A percentile compares a stretch with the other conserved stretches of the same genome.
These are phyloP conservation scores for Actinia tenebrosa DNA, from an alignment of 64 coral and sea anemone species.

Conservation along the genomic window DNA sequence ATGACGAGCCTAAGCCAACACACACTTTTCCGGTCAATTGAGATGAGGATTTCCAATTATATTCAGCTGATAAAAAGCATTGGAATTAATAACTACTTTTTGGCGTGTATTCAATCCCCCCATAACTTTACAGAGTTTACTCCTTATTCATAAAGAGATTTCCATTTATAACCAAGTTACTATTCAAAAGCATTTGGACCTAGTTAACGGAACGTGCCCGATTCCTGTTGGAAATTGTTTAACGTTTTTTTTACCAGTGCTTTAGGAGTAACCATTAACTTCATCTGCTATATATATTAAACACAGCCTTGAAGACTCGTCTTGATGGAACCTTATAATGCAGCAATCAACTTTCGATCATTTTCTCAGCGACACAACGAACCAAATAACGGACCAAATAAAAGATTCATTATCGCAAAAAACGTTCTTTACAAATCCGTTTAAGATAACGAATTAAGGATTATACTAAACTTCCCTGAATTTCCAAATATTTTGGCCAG, in stretches of 20 bases:
- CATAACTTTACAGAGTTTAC: no score
- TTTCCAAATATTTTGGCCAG: neutral
- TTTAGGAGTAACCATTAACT: neutral
- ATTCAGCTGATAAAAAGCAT: no score
- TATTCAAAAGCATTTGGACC: no score
- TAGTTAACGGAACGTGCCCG: no score
- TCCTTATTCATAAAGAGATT: no score
- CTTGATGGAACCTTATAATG: neutral
- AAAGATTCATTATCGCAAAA: neutral
- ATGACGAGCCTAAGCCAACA: no score
- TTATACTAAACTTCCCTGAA: neutral
- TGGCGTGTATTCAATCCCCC: no score
- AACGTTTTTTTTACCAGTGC: neutral
- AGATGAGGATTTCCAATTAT: no score
- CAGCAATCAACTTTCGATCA: neutral
- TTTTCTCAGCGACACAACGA: neutral
- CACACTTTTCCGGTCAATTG: no score
- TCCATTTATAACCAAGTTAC: no score
- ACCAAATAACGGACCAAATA: neutral
- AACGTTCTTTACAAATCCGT: neutral
- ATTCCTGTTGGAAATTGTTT: no score
- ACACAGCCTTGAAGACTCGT: neutral
- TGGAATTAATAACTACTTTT: no score
- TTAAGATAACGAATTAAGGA: neutral
- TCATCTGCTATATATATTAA: neutral